Conservation (phyloP, 2,113 vertebrate species). For the Megaceryle torquata region DNA sequence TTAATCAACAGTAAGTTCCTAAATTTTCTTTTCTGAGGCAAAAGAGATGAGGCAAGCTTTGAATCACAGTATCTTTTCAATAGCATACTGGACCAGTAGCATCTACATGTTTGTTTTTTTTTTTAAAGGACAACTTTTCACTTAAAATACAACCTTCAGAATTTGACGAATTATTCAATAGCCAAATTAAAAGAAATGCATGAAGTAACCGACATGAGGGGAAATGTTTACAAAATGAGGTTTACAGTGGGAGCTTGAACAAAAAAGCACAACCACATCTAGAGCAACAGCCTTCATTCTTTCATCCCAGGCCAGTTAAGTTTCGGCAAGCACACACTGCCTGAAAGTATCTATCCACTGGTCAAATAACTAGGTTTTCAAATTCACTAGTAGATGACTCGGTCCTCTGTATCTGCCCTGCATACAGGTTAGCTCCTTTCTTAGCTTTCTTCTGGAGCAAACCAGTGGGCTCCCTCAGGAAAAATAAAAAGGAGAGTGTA, state of each 20-base stretch:
- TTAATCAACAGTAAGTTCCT: background rate
- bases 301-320: background rate
- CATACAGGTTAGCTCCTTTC: background rate
- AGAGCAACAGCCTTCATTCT: background rate
- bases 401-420: background rate
- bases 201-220: background rate
- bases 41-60: background rate
- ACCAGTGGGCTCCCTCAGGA: background rate
- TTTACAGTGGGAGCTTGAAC: background rate
- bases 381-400: background rate
- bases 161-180: background rate
- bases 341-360: background rate
- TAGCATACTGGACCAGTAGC: background rate
- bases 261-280: background rate
- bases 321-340: background rate
- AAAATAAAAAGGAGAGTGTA: background rate
- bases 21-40: background rate
- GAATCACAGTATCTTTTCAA: background rate
- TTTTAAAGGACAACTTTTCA: background rate
- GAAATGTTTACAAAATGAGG: background rate
- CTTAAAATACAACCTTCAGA: background rate
- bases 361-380: background rate
- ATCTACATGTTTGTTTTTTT: background rate
- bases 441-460: background rate
- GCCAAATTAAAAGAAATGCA: background rate